These are phyloP conservation scores for Junco hyemalis DNA, from an alignment of 2,113 vertebrate species.

Conservation along the genomic window DNA sequence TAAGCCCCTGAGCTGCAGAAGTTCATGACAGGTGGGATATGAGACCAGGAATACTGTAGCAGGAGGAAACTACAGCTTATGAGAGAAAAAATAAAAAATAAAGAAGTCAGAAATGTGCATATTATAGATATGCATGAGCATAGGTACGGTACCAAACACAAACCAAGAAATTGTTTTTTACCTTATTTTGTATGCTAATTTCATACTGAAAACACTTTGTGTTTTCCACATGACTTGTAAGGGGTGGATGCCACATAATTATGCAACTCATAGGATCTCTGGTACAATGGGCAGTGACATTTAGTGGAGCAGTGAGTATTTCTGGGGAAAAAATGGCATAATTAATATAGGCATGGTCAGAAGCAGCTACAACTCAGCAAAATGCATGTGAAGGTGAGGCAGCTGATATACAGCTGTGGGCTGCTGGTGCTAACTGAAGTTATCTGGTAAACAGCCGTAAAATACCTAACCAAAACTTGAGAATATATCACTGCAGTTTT, in stretches of 20 bases:
- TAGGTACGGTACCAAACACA: neutral
- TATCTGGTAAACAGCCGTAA: neutral
- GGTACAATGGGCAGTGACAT: neutral
- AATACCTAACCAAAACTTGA: neutral
- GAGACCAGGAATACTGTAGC: neutral
- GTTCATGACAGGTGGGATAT: neutral
- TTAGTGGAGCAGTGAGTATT: conserved; percentile 32
- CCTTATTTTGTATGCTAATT: conserved; percentile 45
- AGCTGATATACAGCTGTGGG: neutral
- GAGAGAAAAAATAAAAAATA: neutral
- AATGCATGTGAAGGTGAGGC: neutral
- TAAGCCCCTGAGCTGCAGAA: neutral
- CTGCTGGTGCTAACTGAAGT: neutral
- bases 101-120: neutral
- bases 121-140: neutral
- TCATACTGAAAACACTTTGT: neutral
- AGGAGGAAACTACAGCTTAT: neutral
- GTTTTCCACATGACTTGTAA: accelerated
- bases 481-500: neutral
- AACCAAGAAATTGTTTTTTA: neutral
- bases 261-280: neutral
- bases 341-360: neutral
- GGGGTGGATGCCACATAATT: conserved; percentile 28
- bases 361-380: neutral
- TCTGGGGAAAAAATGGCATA: conserved; percentile 7